phyloP scores from a whole-genome alignment of 2,888 invertebrate genomes.

The Phaedon cochleariae region DNA sequence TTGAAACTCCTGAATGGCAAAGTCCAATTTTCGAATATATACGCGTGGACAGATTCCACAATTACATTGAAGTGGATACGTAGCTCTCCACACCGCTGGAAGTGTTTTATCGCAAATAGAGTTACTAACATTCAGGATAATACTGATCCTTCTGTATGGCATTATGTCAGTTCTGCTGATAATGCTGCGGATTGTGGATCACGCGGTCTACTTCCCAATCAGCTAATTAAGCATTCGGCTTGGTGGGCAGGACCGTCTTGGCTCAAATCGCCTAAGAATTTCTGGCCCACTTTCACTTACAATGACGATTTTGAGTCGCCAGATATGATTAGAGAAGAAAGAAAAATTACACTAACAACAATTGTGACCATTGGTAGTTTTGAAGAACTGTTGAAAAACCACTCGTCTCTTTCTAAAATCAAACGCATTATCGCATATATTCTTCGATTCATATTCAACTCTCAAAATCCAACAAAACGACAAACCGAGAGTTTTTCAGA shows the following conservation, averaged over 20 bases:
- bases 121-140: conserved; percentile 1
- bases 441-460: background rate
- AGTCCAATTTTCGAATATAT: conserved; percentile 1
- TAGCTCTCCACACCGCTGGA: conserved; percentile 1
- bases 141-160: background rate
- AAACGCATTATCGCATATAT: background rate
- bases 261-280: background rate
- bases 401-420: too few relatives aligned
- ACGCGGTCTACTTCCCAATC: conserved; percentile 17
- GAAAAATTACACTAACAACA: too few relatives aligned
- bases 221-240: conserved; percentile 2
- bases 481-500: background rate
- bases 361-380: too few relatives aligned
- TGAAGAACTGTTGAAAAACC: too few relatives aligned
- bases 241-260: conserved; percentile 27
- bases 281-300: background rate
- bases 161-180: conserved; percentile 3
- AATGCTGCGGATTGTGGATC: conserved; percentile 31
- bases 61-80: conserved; percentile 7
- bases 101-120: background rate
- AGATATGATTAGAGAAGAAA: background rate
- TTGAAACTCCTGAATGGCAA: background rate
- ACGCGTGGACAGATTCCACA: conserved; percentile 15
- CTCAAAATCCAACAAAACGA: background rate
- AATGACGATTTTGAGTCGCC: background rate